These are phyloP conservation scores for Tetragonula carbonaria DNA, from an alignment of 2,888 invertebrate species.

Conservation along the genomic window DNA sequence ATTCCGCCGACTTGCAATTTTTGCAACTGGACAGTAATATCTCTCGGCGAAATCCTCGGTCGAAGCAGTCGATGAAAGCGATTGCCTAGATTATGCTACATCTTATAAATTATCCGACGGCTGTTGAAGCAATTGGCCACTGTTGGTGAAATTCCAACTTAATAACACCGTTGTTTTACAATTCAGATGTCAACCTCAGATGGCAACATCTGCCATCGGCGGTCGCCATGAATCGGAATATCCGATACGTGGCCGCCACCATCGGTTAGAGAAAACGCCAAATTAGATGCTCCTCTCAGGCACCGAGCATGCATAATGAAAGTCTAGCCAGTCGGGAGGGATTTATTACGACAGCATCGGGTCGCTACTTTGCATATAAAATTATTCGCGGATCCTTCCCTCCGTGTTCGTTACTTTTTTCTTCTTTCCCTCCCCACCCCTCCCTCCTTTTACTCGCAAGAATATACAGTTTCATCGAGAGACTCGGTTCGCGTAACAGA, in stretches of 20 bases:
- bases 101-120: slow-evolving; percentile 26
- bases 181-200: slow-evolving; percentile 73
- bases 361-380: slow-evolving; percentile 64
- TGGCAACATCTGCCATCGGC: slow-evolving; percentile 74
- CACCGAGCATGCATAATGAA: slow-evolving; percentile 68
- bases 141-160: slow-evolving; percentile 58
- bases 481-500: too few species aligned
- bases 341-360: slow-evolving; percentile 69
- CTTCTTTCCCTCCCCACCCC: background rate
- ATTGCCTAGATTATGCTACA: too few species aligned
- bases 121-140: background rate
- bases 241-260: slow-evolving; percentile 45
- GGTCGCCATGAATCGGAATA: slow-evolving; percentile 72
- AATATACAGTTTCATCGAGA: slow-evolving; percentile 15
- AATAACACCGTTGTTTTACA: slow-evolving; percentile 78
- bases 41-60: background rate
- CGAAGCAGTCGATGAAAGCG: background rate
- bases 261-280: slow-evolving; percentile 48
- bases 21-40: background rate
- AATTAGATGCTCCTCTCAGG: slow-evolving; percentile 68
- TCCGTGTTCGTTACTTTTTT: background rate
- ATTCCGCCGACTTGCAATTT: background rate
- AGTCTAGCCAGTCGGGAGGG: slow-evolving; percentile 55
- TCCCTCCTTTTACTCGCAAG: background rate
- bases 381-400: slow-evolving; percentile 50